Conservation (phyloP, 2,797 vertebrate genomes). For the Schizopygopsis pylzovi region DNA sequence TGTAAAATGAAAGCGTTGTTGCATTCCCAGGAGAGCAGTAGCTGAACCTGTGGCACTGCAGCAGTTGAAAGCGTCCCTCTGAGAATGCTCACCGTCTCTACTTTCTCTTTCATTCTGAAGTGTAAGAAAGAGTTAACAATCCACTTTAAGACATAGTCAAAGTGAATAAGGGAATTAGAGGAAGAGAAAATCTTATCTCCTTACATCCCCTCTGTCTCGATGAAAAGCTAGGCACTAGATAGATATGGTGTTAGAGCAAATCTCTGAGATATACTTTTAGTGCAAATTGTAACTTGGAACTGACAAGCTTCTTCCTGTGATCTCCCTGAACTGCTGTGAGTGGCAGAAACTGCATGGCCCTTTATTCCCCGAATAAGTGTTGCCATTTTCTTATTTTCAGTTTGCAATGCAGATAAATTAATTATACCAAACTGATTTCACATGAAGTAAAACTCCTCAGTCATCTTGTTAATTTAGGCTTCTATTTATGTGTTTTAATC, state of each 20-base stretch:
- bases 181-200: slow-evolving; percentile 62
- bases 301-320: slow-evolving; percentile 73
- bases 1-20: slow-evolving; percentile 53
- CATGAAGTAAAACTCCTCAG: neutral
- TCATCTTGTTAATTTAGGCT: neutral
- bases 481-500: neutral
- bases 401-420: neutral
- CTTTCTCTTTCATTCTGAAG: slow-evolving; percentile 52
- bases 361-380: slow-evolving; percentile 41
- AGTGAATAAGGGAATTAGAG: slow-evolving; percentile 55
- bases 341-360: slow-evolving; percentile 62
- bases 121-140: slow-evolving; percentile 69
- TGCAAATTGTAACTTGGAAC: slow-evolving; percentile 72
- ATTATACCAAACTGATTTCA: neutral
- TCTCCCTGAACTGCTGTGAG: slow-evolving; percentile 68
- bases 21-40: slow-evolving; percentile 45
- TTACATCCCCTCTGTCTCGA: slow-evolving; percentile 73
- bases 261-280: slow-evolving; percentile 76
- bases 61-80: slow-evolving; percentile 56
- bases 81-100: slow-evolving; percentile 50
- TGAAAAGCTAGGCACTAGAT: slow-evolving; percentile 68
- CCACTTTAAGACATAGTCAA: slow-evolving; percentile 66
- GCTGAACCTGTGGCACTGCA: slow-evolving; percentile 56
- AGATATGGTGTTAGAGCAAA: slow-evolving; percentile 76
- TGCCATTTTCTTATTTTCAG: slow-evolving; percentile 21